phyloP scores from a whole-genome alignment of 2,797 vertebrate species.

The Apogon talboti region DNA sequence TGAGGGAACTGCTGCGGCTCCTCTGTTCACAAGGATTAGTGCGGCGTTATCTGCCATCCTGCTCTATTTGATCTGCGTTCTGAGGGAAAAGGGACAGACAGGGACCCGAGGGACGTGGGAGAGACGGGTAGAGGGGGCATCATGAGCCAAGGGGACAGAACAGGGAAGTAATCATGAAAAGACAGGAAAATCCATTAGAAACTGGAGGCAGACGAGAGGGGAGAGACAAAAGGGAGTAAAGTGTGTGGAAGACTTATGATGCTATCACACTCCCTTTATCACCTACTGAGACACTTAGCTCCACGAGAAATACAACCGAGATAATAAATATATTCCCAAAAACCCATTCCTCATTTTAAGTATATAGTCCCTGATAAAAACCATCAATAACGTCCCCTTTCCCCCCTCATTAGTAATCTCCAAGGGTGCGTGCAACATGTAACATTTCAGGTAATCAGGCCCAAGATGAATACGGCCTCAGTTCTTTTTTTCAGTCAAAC shows the following conservation, averaged over 20 bases:
- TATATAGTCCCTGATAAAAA: conserved; percentile 26
- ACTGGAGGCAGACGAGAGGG: conserved; percentile 6
- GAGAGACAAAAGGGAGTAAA: conserved; percentile 33
- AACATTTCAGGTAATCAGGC: conserved; percentile 11
- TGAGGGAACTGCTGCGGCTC: conserved; percentile 51
- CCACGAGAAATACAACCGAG: conserved; percentile 24
- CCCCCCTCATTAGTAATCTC: conserved; percentile 34
- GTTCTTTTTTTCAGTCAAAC: conserved; percentile 22
- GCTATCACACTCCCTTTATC: conserved; percentile 42
- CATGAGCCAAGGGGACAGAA: conserved; percentile 26
- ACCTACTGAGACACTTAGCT: conserved; percentile 21
- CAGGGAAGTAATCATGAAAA: conserved; percentile 37
- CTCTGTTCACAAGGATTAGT: conserved; percentile 61
- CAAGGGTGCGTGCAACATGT: background rate
- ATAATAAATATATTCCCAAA: conserved; percentile 25
- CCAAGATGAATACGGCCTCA: background rate
- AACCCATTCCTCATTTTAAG: conserved; percentile 30
- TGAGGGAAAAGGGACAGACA: conserved; percentile 56
- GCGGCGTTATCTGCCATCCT: conserved; percentile 65
- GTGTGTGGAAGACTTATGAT: conserved; percentile 28
- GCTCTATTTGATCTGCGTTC: conserved; percentile 73
- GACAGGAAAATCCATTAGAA: conserved; percentile 39
- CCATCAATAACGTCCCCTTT: conserved; percentile 18
- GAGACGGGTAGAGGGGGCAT: conserved; percentile 21
- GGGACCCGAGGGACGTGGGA: conserved; percentile 46